These are phyloP conservation scores for Varecia variegata DNA, from an alignment of 2,797 vertebrate species.

Conservation along the genomic window DNA sequence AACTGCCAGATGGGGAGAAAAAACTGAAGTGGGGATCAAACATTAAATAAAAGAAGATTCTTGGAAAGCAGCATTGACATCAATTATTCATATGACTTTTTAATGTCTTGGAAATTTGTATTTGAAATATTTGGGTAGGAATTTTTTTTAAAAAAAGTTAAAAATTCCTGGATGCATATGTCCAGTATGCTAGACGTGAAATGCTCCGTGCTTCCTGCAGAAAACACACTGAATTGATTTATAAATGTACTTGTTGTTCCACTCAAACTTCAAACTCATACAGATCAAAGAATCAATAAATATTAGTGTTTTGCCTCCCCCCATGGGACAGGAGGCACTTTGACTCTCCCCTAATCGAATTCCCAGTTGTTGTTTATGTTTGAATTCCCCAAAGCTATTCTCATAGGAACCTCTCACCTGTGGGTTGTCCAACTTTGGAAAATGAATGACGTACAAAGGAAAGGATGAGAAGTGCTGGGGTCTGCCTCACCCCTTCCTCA, in stretches of 20 bases:
- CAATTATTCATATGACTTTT: slow-evolving; percentile 80
- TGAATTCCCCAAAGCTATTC: neutral
- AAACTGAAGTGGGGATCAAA: slow-evolving; percentile 82
- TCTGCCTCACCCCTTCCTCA: neutral
- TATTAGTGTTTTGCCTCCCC: neutral
- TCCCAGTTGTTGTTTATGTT: slow-evolving; percentile 12
- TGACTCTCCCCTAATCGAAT: neutral
- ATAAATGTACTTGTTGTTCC: slow-evolving; percentile 74
- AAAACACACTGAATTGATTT: slow-evolving; percentile 76
- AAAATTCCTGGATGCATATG: slow-evolving; percentile 57
- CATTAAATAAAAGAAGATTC: slow-evolving; percentile 84
- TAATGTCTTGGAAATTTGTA: slow-evolving; percentile 82
- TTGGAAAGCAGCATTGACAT: slow-evolving; percentile 84
- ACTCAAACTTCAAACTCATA: slow-evolving; percentile 67
- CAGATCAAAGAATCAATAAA: slow-evolving; percentile 74
- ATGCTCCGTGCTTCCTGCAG: slow-evolving; percentile 43
- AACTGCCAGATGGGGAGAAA: slow-evolving; percentile 86
- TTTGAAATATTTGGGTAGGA: slow-evolving; percentile 72
- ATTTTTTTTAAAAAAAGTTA: neutral
- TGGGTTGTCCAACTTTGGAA: neutral
- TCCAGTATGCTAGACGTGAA: slow-evolving; percentile 49
- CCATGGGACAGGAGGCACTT: rapidly evolving
- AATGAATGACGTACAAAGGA: neutral
- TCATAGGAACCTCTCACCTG: slow-evolving; percentile 24
- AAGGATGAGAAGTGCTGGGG: neutral